Percentiles rank a stretch among this genome's conserved stretches.
Evolutionary conservation across 2,113 vertebrate genomes (phyloP).

Genomic region (Taxidea taxus): DNA sequence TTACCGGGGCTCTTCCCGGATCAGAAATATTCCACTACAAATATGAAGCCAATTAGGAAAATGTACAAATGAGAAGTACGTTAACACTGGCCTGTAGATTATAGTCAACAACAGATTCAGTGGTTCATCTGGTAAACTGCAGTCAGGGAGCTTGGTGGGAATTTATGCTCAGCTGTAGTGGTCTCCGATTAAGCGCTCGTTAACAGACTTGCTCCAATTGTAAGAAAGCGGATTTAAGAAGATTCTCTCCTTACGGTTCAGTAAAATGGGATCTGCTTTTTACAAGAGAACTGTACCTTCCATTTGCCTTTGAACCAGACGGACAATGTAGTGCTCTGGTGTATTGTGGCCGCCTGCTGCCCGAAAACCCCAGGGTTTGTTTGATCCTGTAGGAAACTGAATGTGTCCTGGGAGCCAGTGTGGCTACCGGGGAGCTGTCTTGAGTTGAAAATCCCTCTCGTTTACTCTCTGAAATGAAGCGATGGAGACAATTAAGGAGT

Average conservation of each 20-base stretch:
- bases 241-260: background rate
- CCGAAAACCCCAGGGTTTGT: rapidly evolving
- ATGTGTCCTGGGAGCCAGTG: background rate
- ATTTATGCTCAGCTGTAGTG: rapidly evolving
- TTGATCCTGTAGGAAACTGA: background rate
- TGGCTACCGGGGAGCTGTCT: background rate
- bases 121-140: rapidly evolving
- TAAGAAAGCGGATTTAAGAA: background rate
- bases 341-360: rapidly evolving
- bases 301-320: background rate
- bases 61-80: constrained; percentile 66
- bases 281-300: background rate
- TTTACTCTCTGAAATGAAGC: background rate
- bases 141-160: background rate
- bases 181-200: background rate
- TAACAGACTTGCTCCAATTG: background rate
- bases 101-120: background rate
- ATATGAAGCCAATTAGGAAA: constrained; percentile 68
- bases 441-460: background rate
- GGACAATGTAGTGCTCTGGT: background rate
- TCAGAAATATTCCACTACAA: constrained; percentile 67
- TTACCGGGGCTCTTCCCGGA: constrained; percentile 53
- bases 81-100: background rate
- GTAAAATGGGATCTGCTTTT: rapidly evolving
- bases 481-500: background rate